phyloP scores from a whole-genome alignment of 2,113 vertebrate species.

The Engystomops pustulosus region DNA sequence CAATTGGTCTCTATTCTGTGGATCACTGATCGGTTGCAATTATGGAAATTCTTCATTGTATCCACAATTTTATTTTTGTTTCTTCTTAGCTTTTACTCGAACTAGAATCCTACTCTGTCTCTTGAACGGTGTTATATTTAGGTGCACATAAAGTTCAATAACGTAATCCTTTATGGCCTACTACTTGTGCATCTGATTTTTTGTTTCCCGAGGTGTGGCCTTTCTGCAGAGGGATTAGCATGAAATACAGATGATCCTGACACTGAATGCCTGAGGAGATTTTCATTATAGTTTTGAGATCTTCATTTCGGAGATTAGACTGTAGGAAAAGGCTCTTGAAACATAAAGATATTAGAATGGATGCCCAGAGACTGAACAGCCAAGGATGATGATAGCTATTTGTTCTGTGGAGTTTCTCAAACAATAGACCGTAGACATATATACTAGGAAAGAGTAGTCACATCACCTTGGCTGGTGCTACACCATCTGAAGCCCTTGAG shows the following conservation, averaged over 20 bases:
- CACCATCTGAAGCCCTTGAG: constrained; percentile 8
- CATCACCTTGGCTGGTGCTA: not conserved
- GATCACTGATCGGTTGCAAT: no score
- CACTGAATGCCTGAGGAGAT: constrained; percentile 30
- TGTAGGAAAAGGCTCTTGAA: constrained; percentile 9
- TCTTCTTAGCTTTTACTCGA: not conserved
- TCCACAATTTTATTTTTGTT: no score
- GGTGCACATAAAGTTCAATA: constrained; percentile 1
- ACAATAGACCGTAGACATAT: constrained; percentile 5
- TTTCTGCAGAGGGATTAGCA: constrained; percentile 18
- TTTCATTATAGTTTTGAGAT: constrained; percentile 26
- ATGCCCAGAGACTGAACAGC: not conserved
- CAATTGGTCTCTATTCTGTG: no score
- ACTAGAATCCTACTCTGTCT: not conserved
- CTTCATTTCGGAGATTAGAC: constrained; percentile 25
- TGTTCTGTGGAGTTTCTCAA: constrained; percentile 7
- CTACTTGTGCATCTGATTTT: constrained; percentile 12
- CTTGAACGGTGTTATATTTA: constrained; percentile 1
- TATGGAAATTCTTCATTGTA: no score
- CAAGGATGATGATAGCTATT: constrained; percentile 4
- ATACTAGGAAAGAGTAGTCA: not conserved
- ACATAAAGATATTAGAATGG: constrained; percentile 21
- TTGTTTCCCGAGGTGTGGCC: constrained; percentile 25
- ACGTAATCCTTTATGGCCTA: not conserved
- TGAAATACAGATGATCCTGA: constrained; percentile 19